Percentiles rank a stretch among this genome's conserved stretches.
phyloP scores from a whole-genome alignment of 30 jellyfish, hydroid and myxozoan genomes.

The Aurelia sp. region DNA sequence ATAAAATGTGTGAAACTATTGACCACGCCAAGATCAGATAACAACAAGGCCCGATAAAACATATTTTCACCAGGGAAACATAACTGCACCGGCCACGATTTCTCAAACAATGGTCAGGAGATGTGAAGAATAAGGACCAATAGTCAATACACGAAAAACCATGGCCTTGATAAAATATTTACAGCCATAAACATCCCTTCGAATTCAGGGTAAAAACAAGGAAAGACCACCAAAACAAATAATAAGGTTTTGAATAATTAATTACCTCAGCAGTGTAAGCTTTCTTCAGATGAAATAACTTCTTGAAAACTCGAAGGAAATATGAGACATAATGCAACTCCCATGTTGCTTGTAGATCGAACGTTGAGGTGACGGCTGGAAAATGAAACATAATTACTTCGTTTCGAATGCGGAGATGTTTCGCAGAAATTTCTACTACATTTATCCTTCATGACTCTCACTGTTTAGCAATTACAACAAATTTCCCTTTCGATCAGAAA shows the following conservation, averaged over 20 bases:
- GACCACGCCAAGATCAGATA: neutral
- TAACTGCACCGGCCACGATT: neutral
- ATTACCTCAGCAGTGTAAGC: slow-evolving; percentile 76
- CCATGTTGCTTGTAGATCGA: slow-evolving; percentile 68
- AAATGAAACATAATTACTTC: neutral
- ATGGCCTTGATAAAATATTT: neutral
- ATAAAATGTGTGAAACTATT: too few species aligned
- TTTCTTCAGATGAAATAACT: slow-evolving; percentile 59
- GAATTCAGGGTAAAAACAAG: neutral
- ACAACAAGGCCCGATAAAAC: neutral
- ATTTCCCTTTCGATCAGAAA: too few species aligned
- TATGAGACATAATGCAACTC: slow-evolving; percentile 70
- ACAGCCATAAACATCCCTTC: neutral
- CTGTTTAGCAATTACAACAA: too few species aligned
- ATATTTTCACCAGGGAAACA: neutral
- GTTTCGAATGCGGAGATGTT: neutral
- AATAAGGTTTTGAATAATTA: neutral
- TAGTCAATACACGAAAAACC: slow-evolving; percentile 16
- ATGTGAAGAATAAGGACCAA: neutral
- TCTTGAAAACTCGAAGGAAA: slow-evolving; percentile 70
- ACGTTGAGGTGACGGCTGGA: slow-evolving; percentile 41
- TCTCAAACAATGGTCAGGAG: slow-evolving; percentile 5
- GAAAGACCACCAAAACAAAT: slow-evolving; percentile 26
- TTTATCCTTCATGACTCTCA: too few species aligned
- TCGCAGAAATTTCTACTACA: too few species aligned